Conservation (phyloP, 2,888 invertebrate genomes). For the Branchellion lobata region DNA sequence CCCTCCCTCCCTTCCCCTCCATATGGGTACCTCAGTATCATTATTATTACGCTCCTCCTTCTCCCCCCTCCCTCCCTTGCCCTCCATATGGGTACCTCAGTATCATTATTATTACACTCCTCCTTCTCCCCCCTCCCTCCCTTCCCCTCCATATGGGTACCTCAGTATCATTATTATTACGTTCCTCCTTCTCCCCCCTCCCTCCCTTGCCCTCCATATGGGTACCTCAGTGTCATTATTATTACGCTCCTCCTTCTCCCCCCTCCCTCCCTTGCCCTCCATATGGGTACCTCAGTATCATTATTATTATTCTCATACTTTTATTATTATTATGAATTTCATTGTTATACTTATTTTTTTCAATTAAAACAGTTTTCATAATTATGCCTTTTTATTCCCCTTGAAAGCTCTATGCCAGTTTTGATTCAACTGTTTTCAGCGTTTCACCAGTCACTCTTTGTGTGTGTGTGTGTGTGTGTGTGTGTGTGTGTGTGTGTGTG, state of each 20-base stretch:
- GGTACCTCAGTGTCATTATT: too few relatives aligned
- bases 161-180: too few relatives aligned
- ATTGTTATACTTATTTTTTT: neutral
- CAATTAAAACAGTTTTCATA: neutral
- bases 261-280: conserved; percentile 67
- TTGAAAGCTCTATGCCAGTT: too few relatives aligned
- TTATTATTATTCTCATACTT: neutral
- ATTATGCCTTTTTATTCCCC: neutral
- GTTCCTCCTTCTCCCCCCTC: neutral
- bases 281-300: conserved; percentile 55
- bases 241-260: conserved; percentile 65
- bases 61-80: neutral
- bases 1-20: conserved; percentile 67
- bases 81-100: too few relatives aligned
- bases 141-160: conserved; percentile 65
- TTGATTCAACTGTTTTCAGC: too few relatives aligned
- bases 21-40: too few relatives aligned
- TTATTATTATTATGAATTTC: neutral
- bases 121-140: conserved; percentile 68
- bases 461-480: too few relatives aligned
- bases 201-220: too few relatives aligned
- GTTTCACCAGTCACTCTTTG: too few relatives aligned
- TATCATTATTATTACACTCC: too few relatives aligned
- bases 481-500: too few relatives aligned
- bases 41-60: neutral